These are phyloP conservation scores for Gymnothorax reevesii DNA, from an alignment of 2,797 vertebrate species.

Conservation along the genomic window DNA sequence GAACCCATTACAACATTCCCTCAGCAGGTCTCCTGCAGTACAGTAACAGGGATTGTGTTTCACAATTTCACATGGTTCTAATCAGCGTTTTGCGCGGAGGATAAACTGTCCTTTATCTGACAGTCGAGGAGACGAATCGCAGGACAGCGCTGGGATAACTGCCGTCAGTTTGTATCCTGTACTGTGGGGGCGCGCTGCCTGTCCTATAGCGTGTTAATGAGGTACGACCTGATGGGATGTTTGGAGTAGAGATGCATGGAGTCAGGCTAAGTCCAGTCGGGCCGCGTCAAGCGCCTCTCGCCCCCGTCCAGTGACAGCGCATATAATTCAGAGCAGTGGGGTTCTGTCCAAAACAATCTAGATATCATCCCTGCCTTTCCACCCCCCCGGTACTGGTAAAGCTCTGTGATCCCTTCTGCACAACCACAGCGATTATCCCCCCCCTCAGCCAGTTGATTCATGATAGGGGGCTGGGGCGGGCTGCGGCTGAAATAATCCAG, in stretches of 20 bases:
- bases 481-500: not conserved
- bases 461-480: slow-evolving; percentile 34
- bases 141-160: slow-evolving; percentile 38
- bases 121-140: slow-evolving; percentile 50
- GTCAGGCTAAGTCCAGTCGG: slow-evolving; percentile 30
- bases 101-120: slow-evolving; percentile 30
- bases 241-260: slow-evolving; percentile 17
- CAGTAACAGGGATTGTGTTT: not conserved
- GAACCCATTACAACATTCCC: not conserved
- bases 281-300: slow-evolving; percentile 36
- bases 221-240: slow-evolving; percentile 48
- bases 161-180: slow-evolving; percentile 44
- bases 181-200: slow-evolving; percentile 42
- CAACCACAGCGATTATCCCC: slow-evolving; percentile 40
- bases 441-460: slow-evolving; percentile 52
- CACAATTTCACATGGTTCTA: not conserved
- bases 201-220: slow-evolving; percentile 51
- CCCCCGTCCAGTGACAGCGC: slow-evolving; percentile 39
- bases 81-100: not conserved
- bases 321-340: slow-evolving; percentile 48
- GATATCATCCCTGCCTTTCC: slow-evolving; percentile 38
- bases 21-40: not conserved
- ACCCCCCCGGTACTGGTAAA: slow-evolving; percentile 43
- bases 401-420: slow-evolving; percentile 32
- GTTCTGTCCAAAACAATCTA: slow-evolving; percentile 10